Evolutionary conservation across 2,797 vertebrate genomes (phyloP).

Genomic region (Xenops minutus): DNA sequence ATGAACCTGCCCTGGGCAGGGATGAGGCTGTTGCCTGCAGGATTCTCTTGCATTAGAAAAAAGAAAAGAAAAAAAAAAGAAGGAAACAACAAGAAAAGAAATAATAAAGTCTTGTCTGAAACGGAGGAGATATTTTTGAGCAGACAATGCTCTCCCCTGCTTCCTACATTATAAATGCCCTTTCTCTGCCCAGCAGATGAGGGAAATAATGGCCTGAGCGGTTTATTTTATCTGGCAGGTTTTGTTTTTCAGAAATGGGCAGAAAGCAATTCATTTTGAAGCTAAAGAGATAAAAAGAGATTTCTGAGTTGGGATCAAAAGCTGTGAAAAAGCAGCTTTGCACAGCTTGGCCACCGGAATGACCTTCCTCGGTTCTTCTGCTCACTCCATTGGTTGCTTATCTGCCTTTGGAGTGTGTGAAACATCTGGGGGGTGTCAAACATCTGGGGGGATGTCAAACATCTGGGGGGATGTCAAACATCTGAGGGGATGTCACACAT

Average conservation of each 20-base stretch:
- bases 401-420: not conserved
- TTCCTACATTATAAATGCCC: not conserved
- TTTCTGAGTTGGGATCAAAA: not conserved
- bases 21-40: not conserved
- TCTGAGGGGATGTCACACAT: not conserved
- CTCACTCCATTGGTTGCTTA: not conserved
- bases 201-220: not conserved
- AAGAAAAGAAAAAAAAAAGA: too few relatives aligned
- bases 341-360: not conserved
- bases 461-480: not conserved
- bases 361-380: not conserved
- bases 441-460: not conserved
- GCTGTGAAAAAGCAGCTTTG: not conserved
- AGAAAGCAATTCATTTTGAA: not conserved
- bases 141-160: not conserved
- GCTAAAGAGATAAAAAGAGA: not conserved
- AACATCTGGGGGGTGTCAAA: not conserved
- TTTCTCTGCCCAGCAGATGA: not conserved
- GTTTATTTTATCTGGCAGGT: not conserved
- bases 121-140: not conserved
- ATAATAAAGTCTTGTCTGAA: not conserved
- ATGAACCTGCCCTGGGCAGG: not conserved
- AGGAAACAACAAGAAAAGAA: not conserved
- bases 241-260: not conserved
- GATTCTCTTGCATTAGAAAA: not conserved